These are phyloP conservation scores for Apotomis betuletana DNA, from an alignment of 2,888 invertebrate species.

Conservation along the genomic window DNA sequence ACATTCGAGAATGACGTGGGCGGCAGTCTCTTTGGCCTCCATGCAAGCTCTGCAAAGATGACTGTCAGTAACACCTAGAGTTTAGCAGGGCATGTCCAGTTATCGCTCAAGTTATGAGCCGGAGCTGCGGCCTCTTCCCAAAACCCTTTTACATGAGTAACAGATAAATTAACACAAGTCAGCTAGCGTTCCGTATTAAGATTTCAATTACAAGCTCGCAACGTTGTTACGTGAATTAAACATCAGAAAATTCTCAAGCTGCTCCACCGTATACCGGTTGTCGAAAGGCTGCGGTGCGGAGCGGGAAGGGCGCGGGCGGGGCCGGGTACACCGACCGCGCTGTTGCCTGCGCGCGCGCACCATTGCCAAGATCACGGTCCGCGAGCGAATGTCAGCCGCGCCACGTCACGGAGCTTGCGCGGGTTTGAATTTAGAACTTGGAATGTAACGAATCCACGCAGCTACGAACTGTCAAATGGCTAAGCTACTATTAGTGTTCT, in stretches of 20 bases:
- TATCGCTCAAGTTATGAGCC: too few species aligned
- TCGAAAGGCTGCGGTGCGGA: conserved; percentile 69
- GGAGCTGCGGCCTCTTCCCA: not conserved
- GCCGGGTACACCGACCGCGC: conserved; percentile 81
- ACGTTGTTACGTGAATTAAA: conserved; percentile 76
- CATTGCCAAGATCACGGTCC: conserved; percentile 86
- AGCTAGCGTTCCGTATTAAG: conserved; percentile 55
- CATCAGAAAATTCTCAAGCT: conserved; percentile 79
- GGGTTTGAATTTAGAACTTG: conserved; percentile 71
- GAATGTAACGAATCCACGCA: conserved; percentile 58
- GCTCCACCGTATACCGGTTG: conserved; percentile 70
- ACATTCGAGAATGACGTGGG: too few species aligned
- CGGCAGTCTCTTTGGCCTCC: too few species aligned
- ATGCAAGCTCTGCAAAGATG: too few species aligned
- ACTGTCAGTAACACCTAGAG: too few species aligned
- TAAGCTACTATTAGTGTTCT: too few species aligned
- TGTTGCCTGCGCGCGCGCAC: conserved; percentile 62
- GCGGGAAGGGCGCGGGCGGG: conserved; percentile 51
- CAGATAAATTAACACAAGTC: conserved; percentile 12
- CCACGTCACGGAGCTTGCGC: conserved; percentile 81
- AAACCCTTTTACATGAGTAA: conserved; percentile 3
- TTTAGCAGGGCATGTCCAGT: too few species aligned
- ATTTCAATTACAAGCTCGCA: conserved; percentile 63
- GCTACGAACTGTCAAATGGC: not conserved
- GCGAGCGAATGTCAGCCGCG: conserved; percentile 83